Percentiles rank a stretch among this genome's conserved stretches.
These are phyloP conservation scores for Ophion obscuratus DNA, from an alignment of 2,888 invertebrate genomes.

Conservation along the genomic window DNA sequence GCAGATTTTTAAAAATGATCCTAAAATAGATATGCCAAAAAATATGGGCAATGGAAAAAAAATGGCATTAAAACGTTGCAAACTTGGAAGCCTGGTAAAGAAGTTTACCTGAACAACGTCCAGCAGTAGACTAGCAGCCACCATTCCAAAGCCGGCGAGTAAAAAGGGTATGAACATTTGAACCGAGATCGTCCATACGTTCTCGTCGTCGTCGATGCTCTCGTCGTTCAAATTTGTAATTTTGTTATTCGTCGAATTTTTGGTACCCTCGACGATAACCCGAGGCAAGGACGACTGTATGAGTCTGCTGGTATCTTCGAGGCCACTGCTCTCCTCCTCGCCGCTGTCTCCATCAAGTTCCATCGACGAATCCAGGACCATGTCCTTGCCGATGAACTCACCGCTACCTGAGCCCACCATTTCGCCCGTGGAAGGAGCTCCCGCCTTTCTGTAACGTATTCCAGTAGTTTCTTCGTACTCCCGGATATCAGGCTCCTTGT, in stretches of 20 bases:
- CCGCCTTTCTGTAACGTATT: conserved; percentile 76
- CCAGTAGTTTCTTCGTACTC: conserved; percentile 63
- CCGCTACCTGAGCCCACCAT: conserved; percentile 81
- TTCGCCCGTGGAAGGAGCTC: conserved; percentile 61
- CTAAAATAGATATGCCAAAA: neutral
- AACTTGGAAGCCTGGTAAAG: neutral
- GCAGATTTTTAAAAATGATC: neutral
- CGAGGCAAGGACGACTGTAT: conserved; percentile 72
- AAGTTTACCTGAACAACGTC: conserved; percentile 90
- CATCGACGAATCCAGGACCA: conserved; percentile 75
- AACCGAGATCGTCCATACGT: conserved; percentile 89
- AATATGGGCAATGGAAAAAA: neutral
- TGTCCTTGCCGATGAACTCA: conserved; percentile 76
- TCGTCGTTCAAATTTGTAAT: conserved; percentile 57
- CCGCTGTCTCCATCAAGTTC: conserved; percentile 77
- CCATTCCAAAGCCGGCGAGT: conserved; percentile 96
- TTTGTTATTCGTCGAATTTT: conserved; percentile 63
- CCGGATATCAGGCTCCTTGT: conserved; percentile 66
- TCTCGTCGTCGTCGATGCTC: conserved; percentile 84
- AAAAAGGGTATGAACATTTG: conserved; percentile 94
- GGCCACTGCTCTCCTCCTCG: conserved; percentile 74
- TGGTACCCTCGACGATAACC: conserved; percentile 59
- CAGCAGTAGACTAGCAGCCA: conserved; percentile 93
- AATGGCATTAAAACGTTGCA: too few species aligned
- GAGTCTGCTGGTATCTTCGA: conserved; percentile 75